Percentiles rank a stretch among this genome's conserved stretches.
Evolutionary conservation across 2,888 invertebrate species (phyloP).

Genomic region (Amphimallon solstitiale): DNA sequence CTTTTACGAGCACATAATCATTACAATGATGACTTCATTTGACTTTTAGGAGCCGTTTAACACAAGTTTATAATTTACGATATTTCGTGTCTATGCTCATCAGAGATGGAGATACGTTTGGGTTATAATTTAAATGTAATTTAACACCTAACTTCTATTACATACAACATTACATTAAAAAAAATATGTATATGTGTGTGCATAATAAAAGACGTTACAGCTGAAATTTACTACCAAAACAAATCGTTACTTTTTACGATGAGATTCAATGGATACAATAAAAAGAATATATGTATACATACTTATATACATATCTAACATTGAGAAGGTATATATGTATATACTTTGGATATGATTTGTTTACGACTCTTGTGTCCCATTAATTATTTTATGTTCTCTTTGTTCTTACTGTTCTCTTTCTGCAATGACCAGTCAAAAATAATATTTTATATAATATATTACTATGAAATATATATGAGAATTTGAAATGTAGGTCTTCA

Average conservation of each 20-base stretch:
- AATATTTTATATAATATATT: no score
- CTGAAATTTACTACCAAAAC: conserved; percentile 34
- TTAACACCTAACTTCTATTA: conserved; percentile 38
- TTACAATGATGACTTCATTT: conserved; percentile 59
- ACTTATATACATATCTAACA: conserved; percentile 4
- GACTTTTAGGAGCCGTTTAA: conserved; percentile 50
- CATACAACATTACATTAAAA: conserved; percentile 22
- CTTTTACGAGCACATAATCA: conserved; percentile 62
- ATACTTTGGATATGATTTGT: not conserved
- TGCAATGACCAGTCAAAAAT: no score
- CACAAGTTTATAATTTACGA: conserved; percentile 40
- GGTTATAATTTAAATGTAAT: conserved; percentile 33
- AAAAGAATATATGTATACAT: not conserved
- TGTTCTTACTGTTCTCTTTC: no score
- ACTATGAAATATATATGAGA: no score
- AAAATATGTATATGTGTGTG: not conserved
- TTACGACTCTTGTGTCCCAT: no score
- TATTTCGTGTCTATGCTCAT: conserved; percentile 38
- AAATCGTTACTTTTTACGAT: conserved; percentile 29
- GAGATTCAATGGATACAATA: not conserved
- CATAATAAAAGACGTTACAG: not conserved
- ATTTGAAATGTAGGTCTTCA: no score
- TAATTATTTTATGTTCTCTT: no score
- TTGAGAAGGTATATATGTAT: no score
- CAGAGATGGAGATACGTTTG: conserved; percentile 23